Base-by-base conservation (phyloP, 2,113 vertebrate species). In the Trogon melanurus region DNA sequence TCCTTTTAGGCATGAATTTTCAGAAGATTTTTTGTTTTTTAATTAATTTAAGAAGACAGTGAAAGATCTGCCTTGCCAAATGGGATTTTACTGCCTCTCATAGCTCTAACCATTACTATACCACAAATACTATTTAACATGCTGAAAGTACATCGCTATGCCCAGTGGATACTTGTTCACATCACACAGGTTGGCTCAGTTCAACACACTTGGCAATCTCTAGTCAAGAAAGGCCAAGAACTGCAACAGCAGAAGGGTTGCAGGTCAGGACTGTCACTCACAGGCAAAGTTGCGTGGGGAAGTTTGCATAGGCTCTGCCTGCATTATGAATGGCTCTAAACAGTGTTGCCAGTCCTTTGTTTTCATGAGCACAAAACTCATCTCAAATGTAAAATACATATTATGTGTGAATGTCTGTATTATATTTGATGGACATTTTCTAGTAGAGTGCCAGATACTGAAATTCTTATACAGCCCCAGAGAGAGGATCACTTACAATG, bases 351-450 rank as follows among this genome's bases (percentile, higher is more conserved):
- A 85, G 79, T 88, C 61, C 69, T 85, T 95, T 85, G 92, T 92
- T 89, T 96, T 94, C 84, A 83, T 51, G 72, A 65, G 71, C 67
- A 84, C 45, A 85, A 85, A 95, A 53, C 29, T 92, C 36, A 88
- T 84, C 66, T 72, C 74, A 85, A 94, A 96, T 91, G 54, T 88
- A 91, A 95, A 92, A 86, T 85, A 47, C n/a, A 34, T 83, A 85
- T 74, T 75, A 36, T 15, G 29, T 92, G 66, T 84, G 60, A 86
- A 89, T 86, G 17, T 89, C 80, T 91, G 5, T 76, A 32, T 57
- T 82, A 22, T 65, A 58, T 38, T 70, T 88, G 92, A 86, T 64
- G 57, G 83, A 91, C 12, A 1, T 70, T 84, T 82, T 74, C 56
- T 57, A 47, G 9, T 30, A 57, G 57, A 91, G 71, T 79, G 69